Evolutionary conservation across 1,140 invertebrate genomes (phyloP).

Genomic region (Macrocentrus cingulum): DNA sequence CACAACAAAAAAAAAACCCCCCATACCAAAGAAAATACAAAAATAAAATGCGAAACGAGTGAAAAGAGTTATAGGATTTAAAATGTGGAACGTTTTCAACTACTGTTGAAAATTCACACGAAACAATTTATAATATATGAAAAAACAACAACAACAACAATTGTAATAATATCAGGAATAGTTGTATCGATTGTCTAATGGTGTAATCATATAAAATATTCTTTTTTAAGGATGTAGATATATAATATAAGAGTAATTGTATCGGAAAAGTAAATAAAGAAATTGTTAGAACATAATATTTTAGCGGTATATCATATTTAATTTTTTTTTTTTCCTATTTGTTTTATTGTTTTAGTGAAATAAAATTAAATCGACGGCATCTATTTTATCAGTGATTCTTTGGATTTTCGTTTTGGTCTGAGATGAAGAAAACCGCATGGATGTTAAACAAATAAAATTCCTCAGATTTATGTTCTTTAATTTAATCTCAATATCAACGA

Average conservation of each 20-base stretch:
- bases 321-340: neutral
- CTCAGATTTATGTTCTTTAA: too few relatives aligned
- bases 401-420: too few relatives aligned
- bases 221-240: conserved; percentile 36
- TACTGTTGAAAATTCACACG: too few relatives aligned
- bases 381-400: too few relatives aligned
- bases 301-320: neutral
- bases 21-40: too few relatives aligned
- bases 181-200: conserved; percentile 23
- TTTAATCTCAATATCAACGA: too few relatives aligned
- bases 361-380: too few relatives aligned
- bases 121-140: neutral
- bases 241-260: conserved; percentile 25
- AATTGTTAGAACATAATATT: conserved; percentile 30
- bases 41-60: conserved; percentile 5
- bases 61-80: neutral
- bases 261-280: conserved; percentile 32
- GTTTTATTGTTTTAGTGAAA: neutral
- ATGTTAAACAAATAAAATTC: too few relatives aligned
- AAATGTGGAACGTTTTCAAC: too few relatives aligned
- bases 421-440: too few relatives aligned
- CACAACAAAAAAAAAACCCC: too few relatives aligned
- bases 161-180: conserved; percentile 26
- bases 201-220: conserved; percentile 29
- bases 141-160: too few relatives aligned